Percentiles rank a stretch among this genome's conserved stretches.
phyloP scores from a whole-genome alignment of 2,113 vertebrate genomes.

The Aphyosemion australe region DNA sequence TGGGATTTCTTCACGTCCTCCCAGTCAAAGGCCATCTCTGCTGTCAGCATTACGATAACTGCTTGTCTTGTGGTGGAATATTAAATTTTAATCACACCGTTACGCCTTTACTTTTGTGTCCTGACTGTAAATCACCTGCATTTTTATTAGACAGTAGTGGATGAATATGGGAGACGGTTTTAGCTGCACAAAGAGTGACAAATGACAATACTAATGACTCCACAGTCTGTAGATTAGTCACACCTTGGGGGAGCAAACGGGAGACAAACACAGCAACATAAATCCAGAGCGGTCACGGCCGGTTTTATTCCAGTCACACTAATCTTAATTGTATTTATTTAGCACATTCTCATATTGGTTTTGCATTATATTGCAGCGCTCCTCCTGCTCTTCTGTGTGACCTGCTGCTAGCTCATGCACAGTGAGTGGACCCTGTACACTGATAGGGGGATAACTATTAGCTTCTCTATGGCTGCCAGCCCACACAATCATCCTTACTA shows the following conservation, averaged over 20 bases:
- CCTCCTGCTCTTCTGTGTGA: conserved; percentile 9
- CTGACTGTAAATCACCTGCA: conserved; percentile 53
- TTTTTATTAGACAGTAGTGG: conserved; percentile 38
- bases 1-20: conserved; percentile 8
- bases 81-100: conserved; percentile 46
- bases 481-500: conserved; percentile 56
- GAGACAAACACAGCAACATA: conserved; percentile 24
- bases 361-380: conserved; percentile 12
- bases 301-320: conserved; percentile 11
- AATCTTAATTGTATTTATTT: background rate
- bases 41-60: conserved; percentile 24
- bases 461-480: conserved; percentile 52
- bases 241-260: conserved; percentile 33
- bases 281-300: background rate
- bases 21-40: conserved; percentile 15
- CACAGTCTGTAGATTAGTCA: conserved; percentile 39
- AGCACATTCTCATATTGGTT: conserved; percentile 3
- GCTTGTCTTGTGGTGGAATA: conserved; percentile 25
- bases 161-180: conserved; percentile 31
- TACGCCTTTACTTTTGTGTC: conserved; percentile 44
- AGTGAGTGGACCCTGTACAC: conserved; percentile 28
- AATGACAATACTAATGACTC: conserved; percentile 50
- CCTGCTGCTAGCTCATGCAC: conserved; percentile 48
- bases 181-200: conserved; percentile 25
- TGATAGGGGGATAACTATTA: conserved; percentile 61